Evolutionary conservation across 1,140 invertebrate species (phyloP).

Genomic region (Monomorium pharaonis): DNA sequence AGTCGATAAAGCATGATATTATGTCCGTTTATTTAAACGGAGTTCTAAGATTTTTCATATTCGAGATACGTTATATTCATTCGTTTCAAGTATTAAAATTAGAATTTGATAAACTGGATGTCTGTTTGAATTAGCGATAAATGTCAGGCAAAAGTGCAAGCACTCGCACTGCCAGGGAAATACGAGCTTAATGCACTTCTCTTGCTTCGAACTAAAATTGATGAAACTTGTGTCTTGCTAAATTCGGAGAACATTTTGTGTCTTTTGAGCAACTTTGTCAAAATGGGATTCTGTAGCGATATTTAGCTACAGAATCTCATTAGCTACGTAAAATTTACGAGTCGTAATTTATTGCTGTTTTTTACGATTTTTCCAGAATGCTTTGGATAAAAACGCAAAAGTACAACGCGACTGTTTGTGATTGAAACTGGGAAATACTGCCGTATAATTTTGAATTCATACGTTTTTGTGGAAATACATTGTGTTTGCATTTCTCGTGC

Average conservation of each 20-base stretch:
- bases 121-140: background rate
- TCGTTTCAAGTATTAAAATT: background rate
- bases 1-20: background rate
- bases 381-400: background rate
- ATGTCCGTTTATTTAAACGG: background rate
- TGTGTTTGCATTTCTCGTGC: background rate
- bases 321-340: constrained; percentile 1
- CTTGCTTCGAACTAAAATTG: background rate
- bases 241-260: background rate
- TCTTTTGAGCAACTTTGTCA: background rate
- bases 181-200: background rate
- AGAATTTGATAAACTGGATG: background rate
- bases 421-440: background rate
- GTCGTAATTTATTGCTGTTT: too few species aligned
- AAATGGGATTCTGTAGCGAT: background rate
- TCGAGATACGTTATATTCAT: background rate
- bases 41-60: background rate
- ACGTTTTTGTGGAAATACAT: background rate
- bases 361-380: background rate
- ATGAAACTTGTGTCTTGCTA: background rate
- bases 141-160: background rate
- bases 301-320: too few species aligned
- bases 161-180: background rate
- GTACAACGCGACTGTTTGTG: background rate
- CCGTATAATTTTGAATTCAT: background rate